Evolutionary conservation across 2,113 vertebrate genomes (phyloP), one percentile per base, ranked within the genome.

Genomic region (Mastomys coucha): DNA sequence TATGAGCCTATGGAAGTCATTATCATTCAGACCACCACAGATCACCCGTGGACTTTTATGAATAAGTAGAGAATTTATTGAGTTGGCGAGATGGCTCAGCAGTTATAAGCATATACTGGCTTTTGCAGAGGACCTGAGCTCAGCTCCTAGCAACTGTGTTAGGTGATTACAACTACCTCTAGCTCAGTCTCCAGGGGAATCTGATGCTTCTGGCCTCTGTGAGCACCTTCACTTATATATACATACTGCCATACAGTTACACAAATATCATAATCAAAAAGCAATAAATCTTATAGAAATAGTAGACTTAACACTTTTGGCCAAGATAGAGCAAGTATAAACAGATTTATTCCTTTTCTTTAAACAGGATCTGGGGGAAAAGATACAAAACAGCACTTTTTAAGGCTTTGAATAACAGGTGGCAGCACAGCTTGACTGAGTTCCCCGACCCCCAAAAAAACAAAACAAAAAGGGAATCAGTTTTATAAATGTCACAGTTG

Each of bases 261-360:
- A 51, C 76, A 33, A 33, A 78, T 9, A 17, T 7, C 45, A 78
- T 19, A 10, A 19, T 19, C 28, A 51, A 3, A 49, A 33, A 9
- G 36, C 70, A 22, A 17, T 17, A 8, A 20, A n/a, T n/a, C 53
- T 81, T 56, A 63, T 94, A 86, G n/a, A 90, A 87, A 69, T 80
- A 86, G 10, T 77, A 36, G 33, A 22, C 39, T 95, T 82, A 49
- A 58, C 8, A 70, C 45, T 69, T 91, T 24, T 53, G 85, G 45
- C 19, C 81, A 90, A 88, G 76, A 36, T 39, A 53, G 36, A 95
- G 67, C 67, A 94, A 67, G 1, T 81, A 28, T 95, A 65, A 87
- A 63, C 26, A 82, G 58, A 75, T 65, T 89, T 82, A 91, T 42
- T 5, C 11, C 91, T 31, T 42, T 19, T 96, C 78, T n/a, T 89